phyloP scores from a whole-genome alignment of 2,113 vertebrate genomes.

The Trichechus manatus region DNA sequence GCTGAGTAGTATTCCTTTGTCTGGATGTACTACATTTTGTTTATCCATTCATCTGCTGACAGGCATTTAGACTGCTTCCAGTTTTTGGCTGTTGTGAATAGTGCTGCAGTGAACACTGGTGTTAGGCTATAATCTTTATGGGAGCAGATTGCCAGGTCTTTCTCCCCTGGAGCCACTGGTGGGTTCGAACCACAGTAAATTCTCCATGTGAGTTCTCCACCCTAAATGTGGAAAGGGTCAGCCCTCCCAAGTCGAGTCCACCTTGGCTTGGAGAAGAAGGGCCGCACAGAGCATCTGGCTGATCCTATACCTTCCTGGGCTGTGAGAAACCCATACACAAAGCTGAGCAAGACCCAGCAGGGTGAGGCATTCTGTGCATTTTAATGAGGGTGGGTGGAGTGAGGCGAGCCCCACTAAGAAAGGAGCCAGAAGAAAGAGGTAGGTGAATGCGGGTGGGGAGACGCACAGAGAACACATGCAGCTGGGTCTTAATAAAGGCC shows the following conservation, averaged over 20 bases:
- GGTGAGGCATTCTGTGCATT: neutral
- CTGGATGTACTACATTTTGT: too few relatives aligned
- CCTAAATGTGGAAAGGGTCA: neutral
- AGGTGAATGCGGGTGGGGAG: neutral
- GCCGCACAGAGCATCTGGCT: neutral
- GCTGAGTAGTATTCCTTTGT: too few relatives aligned
- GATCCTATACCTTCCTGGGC: neutral
- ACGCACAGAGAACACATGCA: accelerated
- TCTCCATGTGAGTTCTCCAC: neutral
- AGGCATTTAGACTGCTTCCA: too few relatives aligned
- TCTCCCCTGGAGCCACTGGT: too few relatives aligned
- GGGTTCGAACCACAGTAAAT: neutral
- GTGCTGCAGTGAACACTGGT: too few relatives aligned
- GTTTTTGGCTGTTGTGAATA: too few relatives aligned
- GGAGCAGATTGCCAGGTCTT: too few relatives aligned
- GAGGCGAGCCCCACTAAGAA: neutral
- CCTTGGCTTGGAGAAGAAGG: neutral
- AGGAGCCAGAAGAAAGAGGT: neutral
- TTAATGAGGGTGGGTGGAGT: neutral
- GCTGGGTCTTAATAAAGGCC: neutral
- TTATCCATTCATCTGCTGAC: too few relatives aligned
- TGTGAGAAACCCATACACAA: neutral
- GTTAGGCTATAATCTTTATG: too few relatives aligned
- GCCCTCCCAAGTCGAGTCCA: neutral
- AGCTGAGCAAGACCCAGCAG: neutral